Conservation (phyloP, 1,140 invertebrate genomes). For the Drosophila punjabiensis region DNA sequence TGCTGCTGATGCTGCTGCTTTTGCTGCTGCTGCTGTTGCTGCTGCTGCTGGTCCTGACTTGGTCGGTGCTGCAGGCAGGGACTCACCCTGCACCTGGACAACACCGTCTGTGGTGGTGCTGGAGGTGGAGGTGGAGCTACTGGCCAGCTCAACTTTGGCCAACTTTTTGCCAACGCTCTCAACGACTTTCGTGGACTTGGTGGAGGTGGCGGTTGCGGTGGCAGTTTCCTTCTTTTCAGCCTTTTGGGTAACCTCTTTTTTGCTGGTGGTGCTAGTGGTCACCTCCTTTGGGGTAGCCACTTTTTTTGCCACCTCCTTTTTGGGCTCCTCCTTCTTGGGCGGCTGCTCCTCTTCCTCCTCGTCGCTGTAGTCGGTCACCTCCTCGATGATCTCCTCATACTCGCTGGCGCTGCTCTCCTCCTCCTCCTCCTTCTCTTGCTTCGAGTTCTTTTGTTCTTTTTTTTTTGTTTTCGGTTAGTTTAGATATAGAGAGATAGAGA, state of each 20-base stretch:
- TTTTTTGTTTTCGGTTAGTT: background rate
- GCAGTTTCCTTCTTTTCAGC: conserved; percentile 47
- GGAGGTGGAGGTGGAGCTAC: conserved; percentile 11
- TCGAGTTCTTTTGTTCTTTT: conserved; percentile 73
- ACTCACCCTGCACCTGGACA: conserved; percentile 70
- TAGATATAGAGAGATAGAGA: conserved; percentile 1
- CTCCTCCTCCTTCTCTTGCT: conserved; percentile 49
- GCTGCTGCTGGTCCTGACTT: conserved; percentile 35
- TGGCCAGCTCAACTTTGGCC: conserved; percentile 71
- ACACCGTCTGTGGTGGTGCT: conserved; percentile 34
- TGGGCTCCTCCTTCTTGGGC: conserved; percentile 13
- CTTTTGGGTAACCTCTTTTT: conserved; percentile 54
- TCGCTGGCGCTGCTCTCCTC: conserved; percentile 83
- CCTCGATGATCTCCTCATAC: conserved; percentile 84
- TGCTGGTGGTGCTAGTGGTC: conserved; percentile 2
- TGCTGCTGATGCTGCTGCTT: conserved; percentile 38
- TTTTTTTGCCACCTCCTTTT: conserved; percentile 23
- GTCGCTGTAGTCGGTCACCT: conserved; percentile 79
- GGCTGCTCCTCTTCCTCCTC: conserved; percentile 59
- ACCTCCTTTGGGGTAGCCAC: conserved; percentile 32
- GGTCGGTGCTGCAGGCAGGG: conserved; percentile 44
- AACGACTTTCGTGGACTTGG: conserved; percentile 87
- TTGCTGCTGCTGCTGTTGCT: conserved; percentile 27
- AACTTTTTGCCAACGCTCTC: conserved; percentile 86
- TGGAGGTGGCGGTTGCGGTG: conserved; percentile 86